Conservation (phyloP, 2,888 invertebrate genomes). For the Tenthredo amoena region DNA sequence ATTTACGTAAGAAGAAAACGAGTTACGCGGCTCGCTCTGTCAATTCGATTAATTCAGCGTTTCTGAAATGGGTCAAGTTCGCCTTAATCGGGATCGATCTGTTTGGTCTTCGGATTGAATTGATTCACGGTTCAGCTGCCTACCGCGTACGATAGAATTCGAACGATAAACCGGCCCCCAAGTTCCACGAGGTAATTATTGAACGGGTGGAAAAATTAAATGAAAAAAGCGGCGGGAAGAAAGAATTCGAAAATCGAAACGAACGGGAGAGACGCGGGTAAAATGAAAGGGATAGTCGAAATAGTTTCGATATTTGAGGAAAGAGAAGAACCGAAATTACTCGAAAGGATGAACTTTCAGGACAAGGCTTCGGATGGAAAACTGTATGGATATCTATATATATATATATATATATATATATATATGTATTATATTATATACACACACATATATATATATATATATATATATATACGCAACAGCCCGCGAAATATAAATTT, state of each 20-base stretch:
- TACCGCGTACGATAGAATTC: not conserved
- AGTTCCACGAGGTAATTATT: not conserved
- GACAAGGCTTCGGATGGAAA: not conserved
- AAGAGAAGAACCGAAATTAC: not conserved
- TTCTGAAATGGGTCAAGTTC: conserved; percentile 66
- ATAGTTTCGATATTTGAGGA: not conserved
- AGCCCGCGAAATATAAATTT: conserved; percentile 47
- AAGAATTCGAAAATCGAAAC: not conserved
- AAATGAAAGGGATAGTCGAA: not conserved
- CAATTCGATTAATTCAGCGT: conserved; percentile 63
- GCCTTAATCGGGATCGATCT: conserved; percentile 54
- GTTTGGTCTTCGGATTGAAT: conserved; percentile 35
- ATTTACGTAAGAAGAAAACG: conserved; percentile 51
- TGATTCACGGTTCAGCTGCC: conserved; percentile 15
- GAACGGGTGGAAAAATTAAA: not conserved
- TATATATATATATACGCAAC: not conserved
- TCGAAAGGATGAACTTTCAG: conserved; percentile 2
- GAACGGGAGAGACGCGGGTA: not conserved
- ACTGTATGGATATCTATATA: not conserved
- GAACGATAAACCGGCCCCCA: not conserved
- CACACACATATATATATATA: too few relatives aligned
- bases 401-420: not conserved
- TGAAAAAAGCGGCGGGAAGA: not conserved
- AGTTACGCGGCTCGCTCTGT: conserved; percentile 53
- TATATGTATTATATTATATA: too few relatives aligned